phyloP scores from a whole-genome alignment of 2,113 vertebrate genomes.

The Ciconia boyciana region DNA sequence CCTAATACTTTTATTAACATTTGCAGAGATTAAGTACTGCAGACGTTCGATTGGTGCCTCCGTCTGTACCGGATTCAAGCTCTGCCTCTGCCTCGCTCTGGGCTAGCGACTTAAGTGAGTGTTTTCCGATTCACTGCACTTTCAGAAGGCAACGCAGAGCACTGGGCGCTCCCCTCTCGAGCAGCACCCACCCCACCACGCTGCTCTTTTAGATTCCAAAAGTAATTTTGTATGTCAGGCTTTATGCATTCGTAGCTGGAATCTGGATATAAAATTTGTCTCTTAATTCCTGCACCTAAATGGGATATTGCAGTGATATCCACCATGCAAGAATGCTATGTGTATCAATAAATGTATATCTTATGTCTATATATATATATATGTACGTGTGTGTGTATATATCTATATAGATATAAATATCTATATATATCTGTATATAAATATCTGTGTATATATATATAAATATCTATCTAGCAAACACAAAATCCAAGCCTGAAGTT shows the following conservation, averaged over 20 bases:
- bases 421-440: background rate
- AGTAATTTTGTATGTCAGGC: background rate
- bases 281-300: background rate
- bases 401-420: too few relatives aligned
- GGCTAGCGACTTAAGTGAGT: background rate
- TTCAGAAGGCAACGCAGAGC: background rate
- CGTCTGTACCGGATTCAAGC: background rate
- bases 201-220: background rate
- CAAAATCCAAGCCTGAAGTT: background rate
- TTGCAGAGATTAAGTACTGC: slow-evolving; percentile 25
- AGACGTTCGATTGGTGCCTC: background rate
- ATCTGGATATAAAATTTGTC: background rate
- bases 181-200: background rate
- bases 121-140: background rate
- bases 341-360: background rate
- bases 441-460: background rate
- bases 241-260: background rate
- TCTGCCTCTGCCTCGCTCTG: background rate
- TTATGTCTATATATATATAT: background rate
- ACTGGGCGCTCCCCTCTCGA: accelerated
- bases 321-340: background rate
- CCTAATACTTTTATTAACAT: slow-evolving; percentile 43
- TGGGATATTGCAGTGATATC: background rate
- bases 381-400: accelerated
- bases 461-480: background rate